Conservation (phyloP, 2,888 invertebrate genomes). For the Prostheceraeus crozeri region DNA sequence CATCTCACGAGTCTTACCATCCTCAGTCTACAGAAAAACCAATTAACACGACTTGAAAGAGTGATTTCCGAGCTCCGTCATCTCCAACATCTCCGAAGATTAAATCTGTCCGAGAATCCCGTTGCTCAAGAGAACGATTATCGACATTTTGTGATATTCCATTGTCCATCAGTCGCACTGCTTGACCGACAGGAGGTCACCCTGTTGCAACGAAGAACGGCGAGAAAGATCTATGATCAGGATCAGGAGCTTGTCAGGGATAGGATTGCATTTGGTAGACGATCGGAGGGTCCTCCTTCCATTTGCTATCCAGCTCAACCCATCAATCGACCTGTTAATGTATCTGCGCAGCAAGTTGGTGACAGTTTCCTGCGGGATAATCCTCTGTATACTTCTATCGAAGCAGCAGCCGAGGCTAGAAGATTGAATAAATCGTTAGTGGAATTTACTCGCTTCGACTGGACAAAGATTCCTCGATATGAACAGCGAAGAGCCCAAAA, state of each 20-base stretch:
- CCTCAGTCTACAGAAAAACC: background rate
- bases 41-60: background rate
- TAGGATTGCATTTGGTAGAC: constrained; percentile 49
- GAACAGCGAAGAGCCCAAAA: constrained; percentile 47
- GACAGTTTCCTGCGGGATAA: constrained; percentile 47
- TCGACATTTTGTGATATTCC: constrained; percentile 47
- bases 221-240: constrained; percentile 47
- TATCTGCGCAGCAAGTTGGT: constrained; percentile 42
- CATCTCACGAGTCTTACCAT: background rate
- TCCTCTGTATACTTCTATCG: constrained; percentile 44
- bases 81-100: background rate
- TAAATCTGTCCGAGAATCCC: constrained; percentile 51
- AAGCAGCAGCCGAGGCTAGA: constrained; percentile 47
- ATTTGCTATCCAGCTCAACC: constrained; percentile 26
- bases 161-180: constrained; percentile 48
- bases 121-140: constrained; percentile 52
- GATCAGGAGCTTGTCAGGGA: constrained; percentile 46
- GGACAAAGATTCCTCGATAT: constrained; percentile 49
- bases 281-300: constrained; percentile 48
- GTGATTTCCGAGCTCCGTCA: no score
- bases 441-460: constrained; percentile 50
- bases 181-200: constrained; percentile 47
- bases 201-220: constrained; percentile 44
- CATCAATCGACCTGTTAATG: background rate
- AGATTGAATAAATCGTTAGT: constrained; percentile 48